Evolutionary conservation across 2,797 vertebrate genomes (phyloP).

Genomic region (Eleutherodactylus coqui): DNA sequence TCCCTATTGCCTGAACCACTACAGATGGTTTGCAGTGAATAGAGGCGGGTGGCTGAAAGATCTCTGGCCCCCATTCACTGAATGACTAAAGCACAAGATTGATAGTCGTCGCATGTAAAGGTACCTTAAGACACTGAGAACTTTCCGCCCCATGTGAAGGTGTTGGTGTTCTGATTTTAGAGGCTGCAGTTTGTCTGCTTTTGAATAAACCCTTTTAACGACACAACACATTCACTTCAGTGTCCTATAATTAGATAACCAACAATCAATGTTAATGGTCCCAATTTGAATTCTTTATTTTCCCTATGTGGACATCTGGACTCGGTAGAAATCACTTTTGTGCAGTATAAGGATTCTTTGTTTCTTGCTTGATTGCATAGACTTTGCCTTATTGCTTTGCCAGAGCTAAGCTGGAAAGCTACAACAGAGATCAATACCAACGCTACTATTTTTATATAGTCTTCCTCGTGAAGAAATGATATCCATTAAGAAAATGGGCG

Average conservation of each 20-base stretch:
- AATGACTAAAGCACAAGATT: too few relatives aligned
- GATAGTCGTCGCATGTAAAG: too few relatives aligned
- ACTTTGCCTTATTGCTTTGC: neutral
- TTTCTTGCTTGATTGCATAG: neutral
- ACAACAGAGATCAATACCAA: neutral
- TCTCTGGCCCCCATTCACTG: too few relatives aligned
- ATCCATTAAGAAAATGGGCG: neutral
- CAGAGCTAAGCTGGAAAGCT: neutral
- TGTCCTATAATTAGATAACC: neutral
- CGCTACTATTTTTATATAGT: neutral
- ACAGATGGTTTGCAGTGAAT: too few relatives aligned
- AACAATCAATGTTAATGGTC: neutral
- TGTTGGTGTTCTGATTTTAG: too few relatives aligned
- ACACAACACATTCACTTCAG: neutral
- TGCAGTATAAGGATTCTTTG: neutral
- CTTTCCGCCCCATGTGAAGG: too few relatives aligned
- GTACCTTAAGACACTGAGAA: too few relatives aligned
- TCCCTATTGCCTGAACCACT: too few relatives aligned
- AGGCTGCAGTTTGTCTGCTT: neutral
- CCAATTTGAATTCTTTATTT: neutral
- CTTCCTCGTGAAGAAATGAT: neutral
- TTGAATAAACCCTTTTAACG: neutral
- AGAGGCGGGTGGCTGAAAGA: too few relatives aligned
- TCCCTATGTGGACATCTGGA: neutral
- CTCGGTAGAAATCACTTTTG: neutral